phyloP scores from a whole-genome alignment of 2,113 vertebrate genomes.

The Acrocephalus kingi region DNA sequence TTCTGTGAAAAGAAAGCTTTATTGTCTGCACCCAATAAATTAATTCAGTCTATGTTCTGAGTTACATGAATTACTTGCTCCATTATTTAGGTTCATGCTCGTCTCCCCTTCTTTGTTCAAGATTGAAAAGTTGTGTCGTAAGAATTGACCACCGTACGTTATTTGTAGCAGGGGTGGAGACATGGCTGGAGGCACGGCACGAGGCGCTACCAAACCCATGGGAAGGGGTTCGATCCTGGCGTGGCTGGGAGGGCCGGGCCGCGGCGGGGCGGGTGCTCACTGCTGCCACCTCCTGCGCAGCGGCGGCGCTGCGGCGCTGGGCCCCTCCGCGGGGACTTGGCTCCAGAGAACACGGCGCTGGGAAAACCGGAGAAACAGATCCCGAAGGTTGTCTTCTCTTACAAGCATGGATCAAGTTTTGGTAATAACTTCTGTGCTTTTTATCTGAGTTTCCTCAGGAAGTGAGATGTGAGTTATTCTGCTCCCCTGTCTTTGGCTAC shows the following conservation, averaged over 20 bases:
- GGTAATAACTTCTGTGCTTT: not conserved
- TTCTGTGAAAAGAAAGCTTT: not conserved
- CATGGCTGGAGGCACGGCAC: rapidly evolving
- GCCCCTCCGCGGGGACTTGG: rapidly evolving
- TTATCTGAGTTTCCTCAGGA: not conserved
- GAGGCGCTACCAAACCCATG: not conserved
- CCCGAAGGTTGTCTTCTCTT: not conserved
- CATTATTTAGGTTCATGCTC: not conserved
- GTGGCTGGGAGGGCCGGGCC: too few species aligned
- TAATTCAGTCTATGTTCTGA: not conserved
- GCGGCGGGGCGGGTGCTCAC: not conserved
- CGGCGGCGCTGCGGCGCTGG: too few species aligned
- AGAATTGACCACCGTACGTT: rapidly evolving
- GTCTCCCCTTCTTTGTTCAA: not conserved
- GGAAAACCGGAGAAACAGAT: not conserved
- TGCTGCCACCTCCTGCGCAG: constrained; percentile 19
- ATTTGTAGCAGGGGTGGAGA: not conserved
- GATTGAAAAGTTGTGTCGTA: not conserved
- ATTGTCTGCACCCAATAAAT: rapidly evolving
- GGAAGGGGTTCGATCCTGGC: rapidly evolving
- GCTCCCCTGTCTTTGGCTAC: not conserved
- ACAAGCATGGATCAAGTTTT: not conserved
- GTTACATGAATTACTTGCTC: not conserved
- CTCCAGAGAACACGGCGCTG: not conserved
- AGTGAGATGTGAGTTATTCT: not conserved